Evolutionary conservation across 2,113 vertebrate genomes (phyloP).

Genomic region (Silurus asotus): DNA sequence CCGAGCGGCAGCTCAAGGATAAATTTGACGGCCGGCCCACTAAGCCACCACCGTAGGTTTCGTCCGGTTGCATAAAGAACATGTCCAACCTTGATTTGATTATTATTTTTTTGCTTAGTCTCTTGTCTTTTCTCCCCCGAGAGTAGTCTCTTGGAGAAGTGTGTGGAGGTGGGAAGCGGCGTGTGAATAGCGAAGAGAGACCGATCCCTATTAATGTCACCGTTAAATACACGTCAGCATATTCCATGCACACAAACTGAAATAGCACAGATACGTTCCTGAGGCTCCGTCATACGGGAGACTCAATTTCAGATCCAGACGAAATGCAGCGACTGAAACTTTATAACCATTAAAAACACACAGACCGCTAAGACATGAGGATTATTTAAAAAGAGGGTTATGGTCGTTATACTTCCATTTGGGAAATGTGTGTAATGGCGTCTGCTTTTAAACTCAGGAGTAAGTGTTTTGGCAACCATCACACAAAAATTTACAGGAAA

Average conservation of each 20-base stretch:
- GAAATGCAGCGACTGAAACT: not conserved
- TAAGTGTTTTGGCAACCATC: not conserved
- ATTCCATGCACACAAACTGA: not conserved
- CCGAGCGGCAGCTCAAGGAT: slow-evolving; percentile 79
- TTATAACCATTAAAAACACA: not conserved
- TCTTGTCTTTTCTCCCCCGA: not conserved
- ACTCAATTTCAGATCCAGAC: not conserved
- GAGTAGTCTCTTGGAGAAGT: not conserved
- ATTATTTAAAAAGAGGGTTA: not conserved
- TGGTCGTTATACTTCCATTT: not conserved
- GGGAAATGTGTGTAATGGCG: not conserved
- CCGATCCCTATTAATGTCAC: not conserved
- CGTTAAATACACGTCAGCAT: not conserved
- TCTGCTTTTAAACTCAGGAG: not conserved
- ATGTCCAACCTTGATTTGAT: not conserved
- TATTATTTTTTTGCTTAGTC: too few species aligned
- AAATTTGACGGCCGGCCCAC: slow-evolving; percentile 79
- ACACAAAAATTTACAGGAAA: not conserved
- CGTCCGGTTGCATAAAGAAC: not conserved
- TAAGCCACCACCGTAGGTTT: slow-evolving; percentile 75
- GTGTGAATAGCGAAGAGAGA: not conserved
- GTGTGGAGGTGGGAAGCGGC: not conserved
- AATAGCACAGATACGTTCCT: not conserved
- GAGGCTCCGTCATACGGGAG: not conserved
- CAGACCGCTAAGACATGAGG: not conserved